Evolutionary conservation across 2,113 vertebrate genomes (phyloP).

Genomic region (Syngnathus floridae): DNA sequence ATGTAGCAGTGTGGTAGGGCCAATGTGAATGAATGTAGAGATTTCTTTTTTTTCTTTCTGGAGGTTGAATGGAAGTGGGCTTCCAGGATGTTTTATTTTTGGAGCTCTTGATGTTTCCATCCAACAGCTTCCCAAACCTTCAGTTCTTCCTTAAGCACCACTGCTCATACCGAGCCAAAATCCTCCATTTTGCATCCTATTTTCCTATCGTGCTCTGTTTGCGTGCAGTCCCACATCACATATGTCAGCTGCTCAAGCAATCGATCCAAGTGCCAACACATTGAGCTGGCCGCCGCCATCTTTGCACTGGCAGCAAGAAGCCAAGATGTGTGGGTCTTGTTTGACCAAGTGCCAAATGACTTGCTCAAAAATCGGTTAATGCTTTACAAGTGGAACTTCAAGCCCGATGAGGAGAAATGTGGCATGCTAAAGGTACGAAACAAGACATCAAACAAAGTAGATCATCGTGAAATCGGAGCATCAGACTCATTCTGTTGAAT

Average conservation of each 20-base stretch:
- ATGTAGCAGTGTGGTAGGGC: background rate
- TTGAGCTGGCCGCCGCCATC: slow-evolving; percentile 29
- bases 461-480: background rate
- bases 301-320: slow-evolving; percentile 30
- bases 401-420: slow-evolving; percentile 9
- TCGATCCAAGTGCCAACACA: slow-evolving; percentile 63
- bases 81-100: background rate
- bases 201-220: slow-evolving; percentile 31
- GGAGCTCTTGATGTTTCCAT: background rate
- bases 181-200: background rate
- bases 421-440: background rate
- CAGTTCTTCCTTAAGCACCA: background rate
- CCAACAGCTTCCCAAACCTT: slow-evolving; percentile 17
- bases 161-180: slow-evolving; percentile 8
- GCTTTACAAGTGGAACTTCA: slow-evolving; percentile 60
- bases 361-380: slow-evolving; percentile 62
- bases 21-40: background rate
- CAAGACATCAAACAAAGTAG: background rate
- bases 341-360: slow-evolving; percentile 69
- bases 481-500: slow-evolving; percentile 10
- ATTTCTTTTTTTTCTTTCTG: background rate
- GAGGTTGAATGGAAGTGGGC: background rate
- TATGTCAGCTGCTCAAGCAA: slow-evolving; percentile 40
- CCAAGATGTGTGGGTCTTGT: slow-evolving; percentile 36
- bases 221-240: slow-evolving; percentile 51